phyloP scores from a whole-genome alignment of 2,888 invertebrate genomes.

The Synergus umbraculus region DNA sequence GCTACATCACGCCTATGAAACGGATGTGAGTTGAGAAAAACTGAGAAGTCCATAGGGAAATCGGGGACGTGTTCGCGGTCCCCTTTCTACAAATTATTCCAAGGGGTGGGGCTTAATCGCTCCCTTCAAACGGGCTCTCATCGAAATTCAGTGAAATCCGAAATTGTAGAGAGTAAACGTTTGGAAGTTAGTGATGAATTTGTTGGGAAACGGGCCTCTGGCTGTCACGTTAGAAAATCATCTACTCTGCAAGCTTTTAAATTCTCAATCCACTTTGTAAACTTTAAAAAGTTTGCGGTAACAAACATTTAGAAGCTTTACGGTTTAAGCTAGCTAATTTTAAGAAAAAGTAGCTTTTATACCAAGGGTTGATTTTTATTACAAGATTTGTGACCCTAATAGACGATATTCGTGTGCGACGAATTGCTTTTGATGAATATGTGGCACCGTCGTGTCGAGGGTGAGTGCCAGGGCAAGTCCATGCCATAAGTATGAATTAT shows the following conservation, averaged over 20 bases:
- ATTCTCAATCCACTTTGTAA: too few relatives aligned
- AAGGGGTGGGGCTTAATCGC: background rate
- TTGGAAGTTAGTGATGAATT: background rate
- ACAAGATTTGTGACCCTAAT: constrained; percentile 29
- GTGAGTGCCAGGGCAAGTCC: background rate
- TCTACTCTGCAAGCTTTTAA: too few relatives aligned
- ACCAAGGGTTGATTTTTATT: constrained; percentile 27
- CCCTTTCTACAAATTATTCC: constrained; percentile 36
- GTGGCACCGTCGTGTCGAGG: background rate
- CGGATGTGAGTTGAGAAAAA: constrained; percentile 33
- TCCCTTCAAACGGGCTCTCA: background rate
- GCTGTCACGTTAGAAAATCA: too few relatives aligned
- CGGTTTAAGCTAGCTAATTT: too few relatives aligned
- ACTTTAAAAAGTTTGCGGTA: too few relatives aligned
- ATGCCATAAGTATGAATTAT: constrained; percentile 26
- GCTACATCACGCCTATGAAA: constrained; percentile 21
- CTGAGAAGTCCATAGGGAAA: constrained; percentile 30
- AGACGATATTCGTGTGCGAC: constrained; percentile 37
- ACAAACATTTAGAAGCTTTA: too few relatives aligned
- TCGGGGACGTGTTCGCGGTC: constrained; percentile 31
- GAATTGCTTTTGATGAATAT: constrained; percentile 38
- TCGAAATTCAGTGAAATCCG: background rate
- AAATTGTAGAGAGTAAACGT: background rate
- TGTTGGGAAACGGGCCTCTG: background rate
- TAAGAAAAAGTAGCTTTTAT: background rate